Percentiles rank a stretch among this genome's conserved stretches.
phyloP scores from a whole-genome alignment of 1,140 invertebrate species.

The Meloidogyne hapla region DNA sequence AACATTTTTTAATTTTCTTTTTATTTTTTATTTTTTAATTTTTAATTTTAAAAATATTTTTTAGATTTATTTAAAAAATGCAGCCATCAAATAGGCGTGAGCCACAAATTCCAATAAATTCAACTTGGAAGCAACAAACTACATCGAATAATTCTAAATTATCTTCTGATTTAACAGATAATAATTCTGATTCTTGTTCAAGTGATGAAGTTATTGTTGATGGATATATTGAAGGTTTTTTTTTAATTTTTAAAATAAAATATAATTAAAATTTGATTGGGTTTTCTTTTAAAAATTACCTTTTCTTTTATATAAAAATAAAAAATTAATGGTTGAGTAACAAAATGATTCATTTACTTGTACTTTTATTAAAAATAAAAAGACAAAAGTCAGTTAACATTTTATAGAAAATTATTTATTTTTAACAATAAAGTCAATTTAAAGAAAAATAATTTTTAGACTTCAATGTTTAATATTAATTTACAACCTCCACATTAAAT shows the following conservation, averaged over 20 bases:
- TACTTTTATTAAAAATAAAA: too few species aligned
- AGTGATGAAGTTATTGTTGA: not conserved
- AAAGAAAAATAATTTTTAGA: too few species aligned
- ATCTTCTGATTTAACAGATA: slow-evolving; percentile 9
- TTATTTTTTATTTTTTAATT: not conserved
- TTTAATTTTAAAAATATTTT: not conserved
- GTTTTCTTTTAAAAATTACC: too few species aligned
- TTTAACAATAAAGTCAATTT: too few species aligned
- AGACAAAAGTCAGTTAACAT: too few species aligned
- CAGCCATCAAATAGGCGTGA: not conserved
- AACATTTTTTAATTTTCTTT: not conserved
- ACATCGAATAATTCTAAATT: not conserved
- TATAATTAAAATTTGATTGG: too few species aligned
- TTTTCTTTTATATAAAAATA: too few species aligned
- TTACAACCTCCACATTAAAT: too few species aligned
- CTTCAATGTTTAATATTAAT: too few species aligned
- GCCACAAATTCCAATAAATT: not conserved
- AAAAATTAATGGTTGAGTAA: not conserved
- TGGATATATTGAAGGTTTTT: not conserved
- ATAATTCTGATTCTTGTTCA: not conserved
- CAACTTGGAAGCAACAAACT: not conserved
- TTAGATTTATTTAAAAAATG: not conserved
- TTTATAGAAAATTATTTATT: too few species aligned
- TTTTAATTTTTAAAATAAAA: not conserved
- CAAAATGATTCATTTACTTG: too few species aligned